These are phyloP conservation scores for Amblyteles armatorius DNA, from an alignment of 2,888 invertebrate genomes.

Conservation along the genomic window DNA sequence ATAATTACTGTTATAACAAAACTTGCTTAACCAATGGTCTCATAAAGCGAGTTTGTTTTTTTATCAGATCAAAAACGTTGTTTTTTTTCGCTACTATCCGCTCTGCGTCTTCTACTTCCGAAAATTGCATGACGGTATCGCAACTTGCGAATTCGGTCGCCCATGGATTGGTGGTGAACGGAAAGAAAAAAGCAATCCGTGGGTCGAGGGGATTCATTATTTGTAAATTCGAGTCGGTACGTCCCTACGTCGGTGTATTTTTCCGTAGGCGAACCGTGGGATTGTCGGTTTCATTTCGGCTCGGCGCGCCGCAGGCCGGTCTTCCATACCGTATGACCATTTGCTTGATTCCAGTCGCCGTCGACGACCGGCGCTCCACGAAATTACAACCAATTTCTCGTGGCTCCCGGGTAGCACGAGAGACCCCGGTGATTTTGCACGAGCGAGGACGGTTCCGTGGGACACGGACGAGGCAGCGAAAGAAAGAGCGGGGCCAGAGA, in stretches of 20 bases:
- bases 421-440: constrained; percentile 44
- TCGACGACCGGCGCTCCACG: not conserved
- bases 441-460: constrained; percentile 1
- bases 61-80: not conserved
- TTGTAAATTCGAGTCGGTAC: constrained; percentile 6
- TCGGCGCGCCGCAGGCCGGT: not conserved
- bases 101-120: not conserved
- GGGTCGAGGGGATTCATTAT: constrained; percentile 13
- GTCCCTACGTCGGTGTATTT: constrained; percentile 3
- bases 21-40: not conserved
- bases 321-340: not conserved
- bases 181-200: not conserved
- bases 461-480: not conserved
- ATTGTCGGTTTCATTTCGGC: constrained; percentile 27
- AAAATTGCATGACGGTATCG: not conserved
- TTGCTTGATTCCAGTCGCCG: constrained; percentile 32
- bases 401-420: constrained; percentile 39
- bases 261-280: not conserved
- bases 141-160: not conserved
- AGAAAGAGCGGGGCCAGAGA: constrained; percentile 30
- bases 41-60: not conserved
- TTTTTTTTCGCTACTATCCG: not conserved
- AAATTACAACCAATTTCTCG: constrained; percentile 42
- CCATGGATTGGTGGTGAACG: not conserved
- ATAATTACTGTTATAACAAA: not conserved